Evolutionary conservation across 2,113 vertebrate species (phyloP).

Genomic region (Ardeotis arabs): DNA sequence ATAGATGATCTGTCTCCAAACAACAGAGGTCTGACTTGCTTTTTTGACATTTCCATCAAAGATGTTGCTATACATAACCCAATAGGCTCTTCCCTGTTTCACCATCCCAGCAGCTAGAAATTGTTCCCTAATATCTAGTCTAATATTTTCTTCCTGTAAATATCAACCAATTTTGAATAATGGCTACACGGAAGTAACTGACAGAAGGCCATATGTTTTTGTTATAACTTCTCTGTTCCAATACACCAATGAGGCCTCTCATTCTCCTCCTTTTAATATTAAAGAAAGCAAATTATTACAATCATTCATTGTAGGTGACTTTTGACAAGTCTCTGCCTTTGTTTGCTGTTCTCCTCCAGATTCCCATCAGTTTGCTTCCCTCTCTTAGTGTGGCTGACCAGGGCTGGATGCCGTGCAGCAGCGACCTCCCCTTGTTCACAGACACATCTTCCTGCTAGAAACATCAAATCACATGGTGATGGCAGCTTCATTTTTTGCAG

Average conservation of each 20-base stretch:
- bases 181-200: not conserved
- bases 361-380: not conserved
- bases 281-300: not conserved
- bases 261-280: not conserved
- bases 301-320: not conserved
- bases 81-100: not conserved
- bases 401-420: not conserved
- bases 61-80: not conserved
- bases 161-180: not conserved
- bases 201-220: not conserved
- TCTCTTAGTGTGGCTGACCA: not conserved
- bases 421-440: not conserved
- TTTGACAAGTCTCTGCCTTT: not conserved
- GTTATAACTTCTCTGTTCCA: not conserved
- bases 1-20: not conserved
- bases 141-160: not conserved
- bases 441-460: not conserved
- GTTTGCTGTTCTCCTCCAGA: not conserved
- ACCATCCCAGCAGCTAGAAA: not conserved
- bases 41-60: not conserved
- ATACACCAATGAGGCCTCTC: not conserved
- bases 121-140: not conserved
- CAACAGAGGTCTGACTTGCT: not conserved
- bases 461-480: not conserved
- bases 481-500: not conserved